phyloP scores from a whole-genome alignment of 2,797 vertebrate genomes.

The Poeciliopsis infans region DNA sequence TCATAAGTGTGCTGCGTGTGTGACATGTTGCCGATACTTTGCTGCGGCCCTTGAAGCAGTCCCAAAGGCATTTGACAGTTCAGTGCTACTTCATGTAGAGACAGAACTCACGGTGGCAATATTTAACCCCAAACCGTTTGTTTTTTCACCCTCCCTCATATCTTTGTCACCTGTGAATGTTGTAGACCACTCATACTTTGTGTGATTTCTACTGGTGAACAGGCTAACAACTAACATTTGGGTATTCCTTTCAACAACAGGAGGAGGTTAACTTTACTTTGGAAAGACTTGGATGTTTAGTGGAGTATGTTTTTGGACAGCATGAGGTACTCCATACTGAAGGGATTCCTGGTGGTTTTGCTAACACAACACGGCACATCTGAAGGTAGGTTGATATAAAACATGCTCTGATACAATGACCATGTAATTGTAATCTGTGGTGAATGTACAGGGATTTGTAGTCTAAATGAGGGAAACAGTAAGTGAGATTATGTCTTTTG shows the following conservation, averaged over 20 bases:
- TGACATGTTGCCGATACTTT: constrained; percentile 73
- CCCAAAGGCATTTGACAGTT: constrained; percentile 66
- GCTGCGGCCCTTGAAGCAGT: constrained; percentile 52
- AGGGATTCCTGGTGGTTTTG: constrained; percentile 71
- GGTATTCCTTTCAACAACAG: constrained; percentile 11
- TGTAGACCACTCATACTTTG: constrained; percentile 40
- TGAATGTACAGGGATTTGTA: neutral
- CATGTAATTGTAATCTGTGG: neutral
- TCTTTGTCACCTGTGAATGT: constrained; percentile 64
- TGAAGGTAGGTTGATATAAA: constrained; percentile 72
- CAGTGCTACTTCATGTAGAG: constrained; percentile 49
- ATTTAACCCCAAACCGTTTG: constrained; percentile 65
- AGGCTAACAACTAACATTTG: constrained; percentile 41
- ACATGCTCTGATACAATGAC: neutral
- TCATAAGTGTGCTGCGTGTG: constrained; percentile 72
- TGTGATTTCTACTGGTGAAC: constrained; percentile 25
- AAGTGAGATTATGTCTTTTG: constrained; percentile 5
- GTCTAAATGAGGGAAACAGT: constrained; percentile 1
- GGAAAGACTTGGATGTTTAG: constrained; percentile 33
- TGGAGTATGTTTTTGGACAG: constrained; percentile 39
- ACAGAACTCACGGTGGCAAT: constrained; percentile 50
- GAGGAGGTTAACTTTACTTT: constrained; percentile 36
- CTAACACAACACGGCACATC: constrained; percentile 64
- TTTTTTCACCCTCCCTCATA: constrained; percentile 65
- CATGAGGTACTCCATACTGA: constrained; percentile 73